Evolutionary conservation across 2,797 vertebrate species (phyloP).

Genomic region (Epinephelus malabaricus): DNA sequence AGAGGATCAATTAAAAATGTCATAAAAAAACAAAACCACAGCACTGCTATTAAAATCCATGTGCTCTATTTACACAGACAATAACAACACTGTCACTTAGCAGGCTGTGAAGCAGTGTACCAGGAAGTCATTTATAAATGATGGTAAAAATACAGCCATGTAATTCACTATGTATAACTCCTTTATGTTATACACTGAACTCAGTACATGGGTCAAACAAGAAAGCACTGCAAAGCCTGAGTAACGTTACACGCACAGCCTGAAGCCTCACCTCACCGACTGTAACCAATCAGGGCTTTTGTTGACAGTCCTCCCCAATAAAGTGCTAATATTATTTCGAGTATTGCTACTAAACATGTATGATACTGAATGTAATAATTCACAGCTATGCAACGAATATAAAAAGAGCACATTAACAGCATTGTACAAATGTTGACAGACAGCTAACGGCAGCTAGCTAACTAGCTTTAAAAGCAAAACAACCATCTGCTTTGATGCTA

Average conservation of each 20-base stretch:
- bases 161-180: background rate
- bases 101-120: background rate
- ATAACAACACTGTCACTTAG: background rate
- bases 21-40: background rate
- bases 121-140: background rate
- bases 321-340: background rate
- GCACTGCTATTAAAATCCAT: background rate
- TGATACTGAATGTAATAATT: background rate
- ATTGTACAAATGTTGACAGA: constrained; percentile 37
- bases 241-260: background rate
- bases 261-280: constrained; percentile 24
- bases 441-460: constrained; percentile 66
- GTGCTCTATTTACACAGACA: background rate
- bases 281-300: constrained; percentile 31
- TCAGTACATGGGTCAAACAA: background rate
- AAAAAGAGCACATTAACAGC: background rate
- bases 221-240: background rate
- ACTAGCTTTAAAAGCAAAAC: constrained; percentile 25
- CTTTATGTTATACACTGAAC: background rate
- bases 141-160: background rate
- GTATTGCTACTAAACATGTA: background rate
- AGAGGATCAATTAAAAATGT: background rate
- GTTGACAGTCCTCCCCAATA: constrained; percentile 14
- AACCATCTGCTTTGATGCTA: constrained; percentile 7
- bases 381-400: rapidly evolving